These are phyloP conservation scores for Falco berigora DNA, from an alignment of 2,797 vertebrate genomes.

Conservation along the genomic window DNA sequence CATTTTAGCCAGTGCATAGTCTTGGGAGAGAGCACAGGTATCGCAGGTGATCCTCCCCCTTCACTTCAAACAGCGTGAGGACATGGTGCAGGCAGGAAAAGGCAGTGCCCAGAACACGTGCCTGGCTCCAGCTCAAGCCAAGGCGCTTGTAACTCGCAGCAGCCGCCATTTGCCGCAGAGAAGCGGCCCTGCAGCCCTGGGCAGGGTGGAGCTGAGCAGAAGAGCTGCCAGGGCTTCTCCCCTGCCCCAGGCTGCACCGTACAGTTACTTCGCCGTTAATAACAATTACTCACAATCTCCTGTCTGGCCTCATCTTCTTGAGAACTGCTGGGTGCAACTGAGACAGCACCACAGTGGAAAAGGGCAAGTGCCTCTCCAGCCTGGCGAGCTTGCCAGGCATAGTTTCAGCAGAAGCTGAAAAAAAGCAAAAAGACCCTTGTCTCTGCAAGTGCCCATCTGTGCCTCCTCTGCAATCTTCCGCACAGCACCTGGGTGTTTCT, in stretches of 20 bases:
- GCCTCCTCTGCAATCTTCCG: neutral
- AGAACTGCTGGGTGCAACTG: neutral
- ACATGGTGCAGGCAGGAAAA: neutral
- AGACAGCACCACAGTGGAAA: neutral
- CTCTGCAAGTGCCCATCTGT: fast-evolving
- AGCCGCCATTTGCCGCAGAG: neutral
- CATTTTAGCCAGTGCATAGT: neutral
- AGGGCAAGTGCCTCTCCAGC: neutral
- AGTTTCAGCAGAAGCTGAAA: neutral
- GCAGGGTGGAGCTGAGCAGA: neutral
- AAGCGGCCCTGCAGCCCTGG: neutral
- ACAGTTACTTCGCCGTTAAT: neutral
- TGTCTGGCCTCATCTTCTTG: neutral
- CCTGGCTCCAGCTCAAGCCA: neutral
- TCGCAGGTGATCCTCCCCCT: neutral
- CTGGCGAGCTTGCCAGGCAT: neutral
- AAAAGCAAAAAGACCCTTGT: neutral
- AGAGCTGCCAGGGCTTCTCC: neutral
- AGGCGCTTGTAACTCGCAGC: fast-evolving
- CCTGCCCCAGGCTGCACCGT: neutral
- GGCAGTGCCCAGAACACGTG: fast-evolving
- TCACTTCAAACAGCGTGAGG: neutral
- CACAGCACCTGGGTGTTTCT: neutral
- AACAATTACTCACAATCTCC: neutral
- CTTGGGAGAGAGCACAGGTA: neutral